A percentile compares a stretch with the other conserved stretches of the same genome.
These are phyloP conservation scores for Tribolium madens DNA, from an alignment of 1,140 invertebrate genomes.

Conservation along the genomic window DNA sequence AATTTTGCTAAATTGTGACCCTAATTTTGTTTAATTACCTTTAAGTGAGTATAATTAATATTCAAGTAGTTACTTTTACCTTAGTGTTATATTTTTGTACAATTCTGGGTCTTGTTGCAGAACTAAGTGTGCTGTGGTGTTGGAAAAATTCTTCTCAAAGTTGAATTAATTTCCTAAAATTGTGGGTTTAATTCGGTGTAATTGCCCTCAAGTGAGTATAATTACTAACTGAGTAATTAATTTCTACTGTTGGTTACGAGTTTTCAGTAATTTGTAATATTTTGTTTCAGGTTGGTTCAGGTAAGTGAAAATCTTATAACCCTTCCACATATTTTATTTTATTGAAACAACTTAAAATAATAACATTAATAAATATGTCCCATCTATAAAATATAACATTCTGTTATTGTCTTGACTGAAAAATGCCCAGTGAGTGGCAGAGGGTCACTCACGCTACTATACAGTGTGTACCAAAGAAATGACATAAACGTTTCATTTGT, in stretches of 20 bases:
- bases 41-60: neutral
- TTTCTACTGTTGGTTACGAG: no score
- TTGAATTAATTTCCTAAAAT: neutral
- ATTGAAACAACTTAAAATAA: conserved; percentile 40
- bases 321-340: conserved; percentile 42
- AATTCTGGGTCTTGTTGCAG: no score
- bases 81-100: neutral
- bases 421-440: conserved; percentile 2
- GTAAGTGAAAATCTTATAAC: conserved; percentile 4
- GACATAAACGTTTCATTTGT: neutral
- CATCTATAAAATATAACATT: conserved; percentile 39
- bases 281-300: neutral
- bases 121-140: no score
- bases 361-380: conserved; percentile 41
- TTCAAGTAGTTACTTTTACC: neutral
- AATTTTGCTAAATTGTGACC: neutral
- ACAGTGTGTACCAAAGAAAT: conserved; percentile 2
- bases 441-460: neutral
- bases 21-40: neutral
- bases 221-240: neutral
- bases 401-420: conserved; percentile 34
- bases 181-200: neutral
- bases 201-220: neutral
- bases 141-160: neutral
- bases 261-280: no score